A percentile compares a stretch with the other conserved stretches of the same genome.
Evolutionary conservation across 2,797 vertebrate species (phyloP).

Genomic region (Gymnothorax reevesii): DNA sequence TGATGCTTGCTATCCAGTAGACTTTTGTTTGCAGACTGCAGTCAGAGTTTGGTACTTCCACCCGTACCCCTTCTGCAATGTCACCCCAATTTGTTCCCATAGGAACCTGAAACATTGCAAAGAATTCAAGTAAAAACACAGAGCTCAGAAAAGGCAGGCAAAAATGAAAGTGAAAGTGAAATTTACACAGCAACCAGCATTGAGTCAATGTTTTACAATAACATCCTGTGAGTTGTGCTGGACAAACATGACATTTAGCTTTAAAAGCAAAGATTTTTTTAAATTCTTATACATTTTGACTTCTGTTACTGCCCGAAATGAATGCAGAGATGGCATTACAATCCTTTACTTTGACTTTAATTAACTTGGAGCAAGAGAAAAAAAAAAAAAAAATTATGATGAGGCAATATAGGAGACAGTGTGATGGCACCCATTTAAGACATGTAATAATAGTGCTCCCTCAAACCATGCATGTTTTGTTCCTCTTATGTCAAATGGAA

Average conservation of each 20-base stretch:
- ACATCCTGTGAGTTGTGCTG: background rate
- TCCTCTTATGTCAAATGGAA: background rate
- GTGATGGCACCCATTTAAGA: background rate
- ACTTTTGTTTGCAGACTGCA: slow-evolving; percentile 89
- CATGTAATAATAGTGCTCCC: background rate
- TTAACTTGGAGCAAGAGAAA: background rate
- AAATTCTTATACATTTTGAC: background rate
- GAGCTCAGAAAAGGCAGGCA: background rate
- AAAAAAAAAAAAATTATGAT: background rate
- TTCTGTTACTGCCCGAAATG: background rate
- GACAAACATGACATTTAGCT: too few relatives aligned
- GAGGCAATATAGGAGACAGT: background rate
- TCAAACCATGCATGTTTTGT: background rate
- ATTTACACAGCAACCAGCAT: background rate
- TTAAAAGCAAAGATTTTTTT: background rate
- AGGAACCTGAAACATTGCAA: slow-evolving; percentile 76
- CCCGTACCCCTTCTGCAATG: slow-evolving; percentile 87
- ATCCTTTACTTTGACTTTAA: background rate
- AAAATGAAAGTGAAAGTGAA: background rate
- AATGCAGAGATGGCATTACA: background rate
- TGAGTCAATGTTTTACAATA: background rate
- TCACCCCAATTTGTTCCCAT: slow-evolving; percentile 93
- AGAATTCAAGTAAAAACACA: slow-evolving; percentile 1
- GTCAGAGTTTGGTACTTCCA: slow-evolving; percentile 92
- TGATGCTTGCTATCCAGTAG: slow-evolving; percentile 95